Evolutionary conservation across 2,888 invertebrate genomes (phyloP).

Genomic region (Hyalella azteca): DNA sequence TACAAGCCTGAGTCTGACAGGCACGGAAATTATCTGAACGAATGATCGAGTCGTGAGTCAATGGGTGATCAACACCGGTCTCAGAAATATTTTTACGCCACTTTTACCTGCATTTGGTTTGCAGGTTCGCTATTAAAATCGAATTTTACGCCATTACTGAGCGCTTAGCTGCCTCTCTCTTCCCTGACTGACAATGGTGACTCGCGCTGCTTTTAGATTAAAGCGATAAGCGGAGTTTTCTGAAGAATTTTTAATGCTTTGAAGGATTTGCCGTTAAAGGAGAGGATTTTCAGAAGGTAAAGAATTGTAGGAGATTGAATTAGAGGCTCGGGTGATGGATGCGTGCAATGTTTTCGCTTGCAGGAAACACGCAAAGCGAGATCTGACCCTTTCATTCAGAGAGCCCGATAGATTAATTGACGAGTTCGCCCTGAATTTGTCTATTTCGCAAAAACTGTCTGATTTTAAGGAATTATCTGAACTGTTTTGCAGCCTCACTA

Average conservation of each 20-base stretch:
- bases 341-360: not conserved
- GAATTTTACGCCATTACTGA: constrained; percentile 14
- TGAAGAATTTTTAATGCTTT: not conserved
- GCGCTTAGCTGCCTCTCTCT: not conserved
- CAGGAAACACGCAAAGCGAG: too few relatives aligned
- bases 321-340: not conserved
- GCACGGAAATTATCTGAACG: constrained; percentile 18
- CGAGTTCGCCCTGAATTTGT: too few relatives aligned
- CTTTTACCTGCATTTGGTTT: constrained; percentile 9
- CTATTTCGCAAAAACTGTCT: too few relatives aligned
- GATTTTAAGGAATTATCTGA: too few relatives aligned
- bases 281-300: not conserved
- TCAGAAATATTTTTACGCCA: constrained; percentile 7
- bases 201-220: not conserved
- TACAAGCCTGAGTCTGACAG: not conserved
- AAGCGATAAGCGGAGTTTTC: not conserved
- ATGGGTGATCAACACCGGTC: not conserved
- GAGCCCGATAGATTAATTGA: too few relatives aligned
- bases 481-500: too few relatives aligned
- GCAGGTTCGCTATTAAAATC: not conserved
- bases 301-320: constrained; percentile 1
- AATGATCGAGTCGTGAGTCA: constrained; percentile 26
- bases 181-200: not conserved
- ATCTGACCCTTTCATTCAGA: too few relatives aligned
- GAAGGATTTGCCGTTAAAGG: not conserved